These are phyloP conservation scores for Sebastes trivittatus DNA, from an alignment of 2,797 vertebrate genomes.

Conservation along the genomic window DNA sequence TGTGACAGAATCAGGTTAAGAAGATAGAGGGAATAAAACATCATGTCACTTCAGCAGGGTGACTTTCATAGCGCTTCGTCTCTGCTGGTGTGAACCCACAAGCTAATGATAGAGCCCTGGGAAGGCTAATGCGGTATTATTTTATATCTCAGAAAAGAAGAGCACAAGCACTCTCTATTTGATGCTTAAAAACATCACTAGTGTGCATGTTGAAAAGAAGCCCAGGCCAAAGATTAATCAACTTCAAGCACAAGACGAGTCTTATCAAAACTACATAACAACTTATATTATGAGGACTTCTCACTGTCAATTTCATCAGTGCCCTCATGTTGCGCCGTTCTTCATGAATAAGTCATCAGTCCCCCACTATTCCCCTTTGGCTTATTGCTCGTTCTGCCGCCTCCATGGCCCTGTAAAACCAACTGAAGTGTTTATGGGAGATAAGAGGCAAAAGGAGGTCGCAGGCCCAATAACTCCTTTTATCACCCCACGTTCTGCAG, in stretches of 20 bases:
- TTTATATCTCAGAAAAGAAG: neutral
- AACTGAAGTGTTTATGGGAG: slow-evolving; percentile 83
- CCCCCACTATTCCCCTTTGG: slow-evolving; percentile 60
- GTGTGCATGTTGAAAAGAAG: neutral
- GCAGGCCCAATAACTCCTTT: slow-evolving; percentile 80
- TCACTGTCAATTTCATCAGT: slow-evolving; percentile 68
- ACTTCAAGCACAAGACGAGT: slow-evolving; percentile 26
- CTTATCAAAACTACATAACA: slow-evolving; percentile 44
- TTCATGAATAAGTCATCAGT: slow-evolving; percentile 82
- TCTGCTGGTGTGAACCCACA: slow-evolving; percentile 46
- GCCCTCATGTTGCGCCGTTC: slow-evolving; percentile 59
- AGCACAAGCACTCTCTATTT: slow-evolving; percentile 1
- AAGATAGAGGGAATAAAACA: slow-evolving; percentile 68
- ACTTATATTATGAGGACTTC: slow-evolving; percentile 34
- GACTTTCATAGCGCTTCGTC: slow-evolving; percentile 59
- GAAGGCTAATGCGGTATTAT: slow-evolving; percentile 37
- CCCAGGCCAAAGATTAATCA: slow-evolving; percentile 43
- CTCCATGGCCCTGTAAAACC: slow-evolving; percentile 77
- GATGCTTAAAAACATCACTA: slow-evolving; percentile 7
- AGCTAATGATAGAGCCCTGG: slow-evolving; percentile 33
- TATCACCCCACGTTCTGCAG: slow-evolving; percentile 73
- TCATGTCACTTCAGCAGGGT: slow-evolving; percentile 57
- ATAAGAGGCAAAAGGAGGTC: slow-evolving; percentile 80
- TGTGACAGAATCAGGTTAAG: slow-evolving; percentile 79
- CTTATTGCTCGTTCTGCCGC: slow-evolving; percentile 63